A percentile compares a stretch with the other conserved stretches of the same genome.
These are phyloP conservation scores for Prionace glauca DNA, from an alignment of 2,797 vertebrate genomes.

Conservation along the genomic window DNA sequence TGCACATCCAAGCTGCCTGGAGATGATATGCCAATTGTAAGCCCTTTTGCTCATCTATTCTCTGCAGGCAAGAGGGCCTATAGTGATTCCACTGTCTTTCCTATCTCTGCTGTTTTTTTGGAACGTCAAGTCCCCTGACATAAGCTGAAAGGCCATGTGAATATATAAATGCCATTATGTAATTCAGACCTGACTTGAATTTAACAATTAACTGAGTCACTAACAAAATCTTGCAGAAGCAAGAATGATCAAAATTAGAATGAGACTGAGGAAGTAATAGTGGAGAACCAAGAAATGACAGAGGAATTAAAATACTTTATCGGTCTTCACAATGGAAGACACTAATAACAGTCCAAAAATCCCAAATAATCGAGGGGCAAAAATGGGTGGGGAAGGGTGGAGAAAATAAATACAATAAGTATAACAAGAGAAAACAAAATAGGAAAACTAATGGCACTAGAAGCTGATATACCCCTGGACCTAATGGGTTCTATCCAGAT, in stretches of 20 bases:
- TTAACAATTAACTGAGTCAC: not conserved
- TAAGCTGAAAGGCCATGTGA: not conserved
- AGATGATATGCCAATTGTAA: not conserved
- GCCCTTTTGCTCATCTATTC: not conserved
- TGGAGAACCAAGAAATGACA: too few relatives aligned
- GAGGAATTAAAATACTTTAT: too few relatives aligned
- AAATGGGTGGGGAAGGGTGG: too few relatives aligned
- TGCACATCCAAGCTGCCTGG: not conserved
- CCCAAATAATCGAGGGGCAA: too few relatives aligned
- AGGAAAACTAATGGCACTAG: too few relatives aligned
- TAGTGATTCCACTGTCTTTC: not conserved
- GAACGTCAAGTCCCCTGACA: not conserved
- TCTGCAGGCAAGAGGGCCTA: not conserved
- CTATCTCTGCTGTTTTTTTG: not conserved
- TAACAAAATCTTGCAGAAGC: not conserved
- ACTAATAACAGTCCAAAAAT: too few relatives aligned
- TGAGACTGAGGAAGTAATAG: too few relatives aligned
- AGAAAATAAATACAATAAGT: too few relatives aligned
- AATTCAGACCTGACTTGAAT: not conserved
- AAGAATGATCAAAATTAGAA: not conserved
- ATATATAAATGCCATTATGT: not conserved
- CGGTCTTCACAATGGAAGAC: too few relatives aligned
- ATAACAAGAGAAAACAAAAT: too few relatives aligned
- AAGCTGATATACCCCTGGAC: too few relatives aligned
- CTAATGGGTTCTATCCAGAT: too few relatives aligned